Evolutionary conservation across 2,797 vertebrate species (phyloP).

Genomic region (Corythornis leucogaster): DNA sequence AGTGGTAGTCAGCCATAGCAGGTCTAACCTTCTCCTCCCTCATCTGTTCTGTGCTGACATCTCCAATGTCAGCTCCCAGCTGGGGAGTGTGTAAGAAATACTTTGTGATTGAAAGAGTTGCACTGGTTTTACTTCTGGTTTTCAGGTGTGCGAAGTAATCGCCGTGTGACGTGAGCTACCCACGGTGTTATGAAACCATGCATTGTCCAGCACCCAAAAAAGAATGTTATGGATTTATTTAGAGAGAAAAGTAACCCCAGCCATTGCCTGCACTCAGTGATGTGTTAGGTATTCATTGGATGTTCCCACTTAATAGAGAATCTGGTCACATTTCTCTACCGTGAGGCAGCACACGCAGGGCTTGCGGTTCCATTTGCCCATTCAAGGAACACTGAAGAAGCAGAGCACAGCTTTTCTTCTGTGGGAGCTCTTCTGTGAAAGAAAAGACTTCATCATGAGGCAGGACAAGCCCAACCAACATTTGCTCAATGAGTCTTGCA

Average conservation of each 20-base stretch:
- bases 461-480: slow-evolving; percentile 24
- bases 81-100: not conserved
- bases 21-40: not conserved
- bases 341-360: not conserved
- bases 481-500: slow-evolving; percentile 41
- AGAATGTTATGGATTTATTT: not conserved
- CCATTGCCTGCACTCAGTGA: not conserved
- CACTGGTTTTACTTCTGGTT: not conserved
- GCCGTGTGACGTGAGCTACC: not conserved
- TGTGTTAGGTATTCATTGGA: not conserved
- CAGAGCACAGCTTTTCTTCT: not conserved
- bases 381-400: not conserved
- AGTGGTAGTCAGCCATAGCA: not conserved
- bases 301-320: not conserved
- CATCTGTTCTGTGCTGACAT: not conserved
- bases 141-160: not conserved
- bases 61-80: not conserved
- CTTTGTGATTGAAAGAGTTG: not conserved
- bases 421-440: not conserved
- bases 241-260: not conserved
- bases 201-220: not conserved
- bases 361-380: not conserved
- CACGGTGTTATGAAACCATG: not conserved
- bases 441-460: not conserved
- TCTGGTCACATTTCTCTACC: not conserved